Evolutionary conservation across 2,113 vertebrate genomes (phyloP).

Genomic region (Rissa tridactyla): DNA sequence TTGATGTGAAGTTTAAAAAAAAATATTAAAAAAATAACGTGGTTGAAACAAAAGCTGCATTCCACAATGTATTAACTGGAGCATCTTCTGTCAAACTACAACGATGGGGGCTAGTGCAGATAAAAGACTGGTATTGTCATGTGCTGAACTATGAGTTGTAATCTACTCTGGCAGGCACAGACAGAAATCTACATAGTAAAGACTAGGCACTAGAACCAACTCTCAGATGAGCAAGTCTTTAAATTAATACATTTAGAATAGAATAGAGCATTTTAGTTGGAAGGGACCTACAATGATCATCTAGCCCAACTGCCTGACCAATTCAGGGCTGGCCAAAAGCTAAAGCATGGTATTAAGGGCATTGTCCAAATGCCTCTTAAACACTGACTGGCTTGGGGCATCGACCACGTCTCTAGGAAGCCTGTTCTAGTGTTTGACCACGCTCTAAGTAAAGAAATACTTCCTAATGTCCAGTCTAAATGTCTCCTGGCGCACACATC

Average conservation of each 20-base stretch:
- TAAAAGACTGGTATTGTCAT: neutral
- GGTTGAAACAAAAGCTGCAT: neutral
- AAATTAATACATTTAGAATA: neutral
- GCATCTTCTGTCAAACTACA: neutral
- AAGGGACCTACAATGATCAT: neutral
- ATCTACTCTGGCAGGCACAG: neutral
- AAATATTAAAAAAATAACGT: neutral
- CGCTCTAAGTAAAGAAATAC: neutral
- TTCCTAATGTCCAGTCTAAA: neutral
- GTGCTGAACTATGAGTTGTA: neutral
- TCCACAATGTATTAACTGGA: neutral
- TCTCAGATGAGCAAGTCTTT: neutral
- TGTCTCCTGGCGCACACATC: neutral
- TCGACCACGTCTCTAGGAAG: neutral
- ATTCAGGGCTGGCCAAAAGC: neutral
- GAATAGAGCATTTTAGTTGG: neutral
- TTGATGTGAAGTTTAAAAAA: neutral
- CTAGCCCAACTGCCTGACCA: neutral
- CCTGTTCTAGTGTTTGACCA: neutral
- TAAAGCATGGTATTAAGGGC: neutral
- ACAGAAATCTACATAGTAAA: neutral
- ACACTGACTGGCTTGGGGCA: neutral
- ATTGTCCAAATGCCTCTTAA: neutral
- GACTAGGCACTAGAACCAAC: neutral
- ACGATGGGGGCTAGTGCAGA: neutral